phyloP scores from a whole-genome alignment of 2,113 vertebrate genomes.

The Chaenocephalus aceratus region DNA sequence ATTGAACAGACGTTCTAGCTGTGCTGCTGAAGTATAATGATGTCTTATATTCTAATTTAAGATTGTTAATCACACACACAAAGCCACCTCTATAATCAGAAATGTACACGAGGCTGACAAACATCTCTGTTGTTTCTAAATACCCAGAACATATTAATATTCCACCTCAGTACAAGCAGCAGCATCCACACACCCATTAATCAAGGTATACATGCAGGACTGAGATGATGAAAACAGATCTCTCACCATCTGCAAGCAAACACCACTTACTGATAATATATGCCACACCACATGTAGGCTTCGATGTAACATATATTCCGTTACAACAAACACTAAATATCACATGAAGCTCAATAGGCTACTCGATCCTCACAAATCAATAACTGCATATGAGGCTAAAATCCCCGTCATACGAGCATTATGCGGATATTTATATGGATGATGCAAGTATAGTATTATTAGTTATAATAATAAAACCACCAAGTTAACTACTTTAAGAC shows the following conservation, averaged over 20 bases:
- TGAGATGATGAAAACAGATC: slow-evolving; percentile 28
- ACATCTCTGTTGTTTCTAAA: slow-evolving; percentile 14
- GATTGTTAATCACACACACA: background rate
- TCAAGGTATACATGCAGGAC: slow-evolving; percentile 4
- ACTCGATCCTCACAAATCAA: slow-evolving; percentile 35
- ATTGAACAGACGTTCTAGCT: background rate
- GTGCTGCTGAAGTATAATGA: background rate
- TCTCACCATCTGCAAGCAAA: background rate
- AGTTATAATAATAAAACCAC: slow-evolving; percentile 1
- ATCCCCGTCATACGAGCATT: slow-evolving; percentile 14
- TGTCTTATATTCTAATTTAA: background rate
- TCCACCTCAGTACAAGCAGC: background rate
- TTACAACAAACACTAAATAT: slow-evolving; percentile 19
- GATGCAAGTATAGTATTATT: slow-evolving; percentile 12
- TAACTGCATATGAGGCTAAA: slow-evolving; percentile 10
- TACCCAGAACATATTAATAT: slow-evolving; percentile 17
- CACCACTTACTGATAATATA: slow-evolving; percentile 17
- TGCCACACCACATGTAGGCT: background rate
- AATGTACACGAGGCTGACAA: slow-evolving; percentile 1
- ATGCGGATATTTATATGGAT: background rate
- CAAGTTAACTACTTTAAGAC: background rate
- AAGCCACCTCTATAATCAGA: background rate
- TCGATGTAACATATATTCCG: slow-evolving; percentile 17
- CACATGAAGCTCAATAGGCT: slow-evolving; percentile 7
- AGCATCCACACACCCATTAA: slow-evolving; percentile 23